Evolutionary conservation across 2,113 vertebrate species (phyloP), one percentile per base, ranked within the genome.

Genomic region (Tretioscincus oriximinensis): DNA sequence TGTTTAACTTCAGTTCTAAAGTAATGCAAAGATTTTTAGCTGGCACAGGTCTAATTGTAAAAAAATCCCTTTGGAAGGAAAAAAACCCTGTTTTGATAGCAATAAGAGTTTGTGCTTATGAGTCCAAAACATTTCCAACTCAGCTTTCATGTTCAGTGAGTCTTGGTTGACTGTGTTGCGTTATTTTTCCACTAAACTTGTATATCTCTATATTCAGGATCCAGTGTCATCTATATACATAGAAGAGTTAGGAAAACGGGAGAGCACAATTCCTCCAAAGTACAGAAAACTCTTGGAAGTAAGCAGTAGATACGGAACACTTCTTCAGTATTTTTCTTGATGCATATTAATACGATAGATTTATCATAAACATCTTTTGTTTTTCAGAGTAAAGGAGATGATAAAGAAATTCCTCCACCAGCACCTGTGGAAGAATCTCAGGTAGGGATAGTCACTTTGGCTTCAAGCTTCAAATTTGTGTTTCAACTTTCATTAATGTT

Each of bases 241-340:
- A 74, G 95, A 96, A 76, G 92, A 93, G 81, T 0, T 96, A 79
- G 96, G 96, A 26, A 93, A 94, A 88, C 84, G 91, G 68, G 95
- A 96, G 76, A 73, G 83, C 35, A 93, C 94, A 74, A 93, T 96
- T 28, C 96, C 96, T 85, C 95, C 94, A 82, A 87, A 94, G 64
- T 96, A 96, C 1, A 90, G 94, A 70, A 89, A 94, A 72, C 76
- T 95, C 77, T 31, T 95, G 84, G 90, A 91, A 84, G 95, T 96
- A 83, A 91, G 94, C 92, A 68, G 84, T 8, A 1, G 51, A 10
- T 6, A 9, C 66, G 6, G 47, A 64, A 49, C 11, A 45, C 8
- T 49, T 5, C 41, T 68, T 69, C 12, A 76, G 16, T 16, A n/a
- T 24, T 9, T 31, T 61, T 76, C 26, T 1, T 47, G 29, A 16